A percentile compares a stretch with the other conserved stretches of the same genome.
Conservation (phyloP, 1,140 invertebrate species). For the Zelostemma sp. region DNA sequence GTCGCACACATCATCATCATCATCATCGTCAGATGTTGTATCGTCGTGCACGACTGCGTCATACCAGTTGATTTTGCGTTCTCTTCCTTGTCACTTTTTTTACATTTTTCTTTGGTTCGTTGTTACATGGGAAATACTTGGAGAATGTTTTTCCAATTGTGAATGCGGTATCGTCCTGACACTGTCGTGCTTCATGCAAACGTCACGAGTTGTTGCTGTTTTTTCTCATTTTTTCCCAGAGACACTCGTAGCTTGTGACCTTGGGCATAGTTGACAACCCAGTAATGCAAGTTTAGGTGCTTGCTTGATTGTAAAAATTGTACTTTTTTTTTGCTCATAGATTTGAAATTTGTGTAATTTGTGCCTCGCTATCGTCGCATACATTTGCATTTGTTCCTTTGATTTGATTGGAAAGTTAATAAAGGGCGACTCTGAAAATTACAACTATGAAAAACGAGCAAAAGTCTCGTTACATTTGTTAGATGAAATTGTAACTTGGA, state of each 20-base stretch:
- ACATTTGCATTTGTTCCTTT: too few relatives aligned
- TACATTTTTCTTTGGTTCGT: slow-evolving; percentile 40
- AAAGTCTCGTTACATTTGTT: too few relatives aligned
- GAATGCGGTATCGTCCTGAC: slow-evolving; percentile 63
- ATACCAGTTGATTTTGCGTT: slow-evolving; percentile 55
- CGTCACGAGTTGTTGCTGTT: slow-evolving; percentile 5
- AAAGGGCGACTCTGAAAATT: too few relatives aligned
- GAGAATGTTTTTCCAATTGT: slow-evolving; percentile 72
- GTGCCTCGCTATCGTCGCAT: too few relatives aligned
- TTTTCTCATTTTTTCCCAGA: slow-evolving; percentile 24
- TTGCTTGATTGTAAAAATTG: neutral
- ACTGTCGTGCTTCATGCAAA: slow-evolving; percentile 5
- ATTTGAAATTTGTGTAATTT: too few relatives aligned
- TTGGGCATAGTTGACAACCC: neutral
- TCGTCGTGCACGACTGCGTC: slow-evolving; percentile 65
- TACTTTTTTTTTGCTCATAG: neutral
- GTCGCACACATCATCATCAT: slow-evolving; percentile 61
- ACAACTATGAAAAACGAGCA: too few relatives aligned
- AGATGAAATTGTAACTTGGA: too few relatives aligned
- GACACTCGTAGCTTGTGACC: too few relatives aligned
- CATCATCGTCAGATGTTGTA: slow-evolving; percentile 61
- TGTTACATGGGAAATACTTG: slow-evolving; percentile 54
- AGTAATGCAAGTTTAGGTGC: neutral
- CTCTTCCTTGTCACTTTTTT: slow-evolving; percentile 31
- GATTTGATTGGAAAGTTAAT: too few relatives aligned